Evolutionary conservation across 2,113 vertebrate genomes (phyloP).

Genomic region (Craseonycteris thonglongyai): DNA sequence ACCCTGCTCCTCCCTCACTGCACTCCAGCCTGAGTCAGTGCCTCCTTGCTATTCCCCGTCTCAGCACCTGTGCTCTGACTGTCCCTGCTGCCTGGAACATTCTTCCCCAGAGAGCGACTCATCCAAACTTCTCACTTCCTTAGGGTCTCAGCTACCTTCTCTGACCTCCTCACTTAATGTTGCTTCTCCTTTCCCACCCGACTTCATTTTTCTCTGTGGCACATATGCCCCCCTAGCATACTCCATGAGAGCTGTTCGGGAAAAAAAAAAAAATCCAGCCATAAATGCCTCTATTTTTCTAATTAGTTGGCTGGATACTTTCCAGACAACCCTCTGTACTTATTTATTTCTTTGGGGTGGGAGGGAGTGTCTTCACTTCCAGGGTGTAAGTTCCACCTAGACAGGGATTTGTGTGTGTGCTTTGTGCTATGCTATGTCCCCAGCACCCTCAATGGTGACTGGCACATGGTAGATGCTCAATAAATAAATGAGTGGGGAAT

Average conservation of each 20-base stretch:
- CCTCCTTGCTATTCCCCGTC: accelerated
- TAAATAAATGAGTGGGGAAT: background rate
- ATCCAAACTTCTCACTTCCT: background rate
- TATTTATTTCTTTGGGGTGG: background rate
- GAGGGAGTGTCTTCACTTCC: background rate
- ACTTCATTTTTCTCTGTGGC: background rate
- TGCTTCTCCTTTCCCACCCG: background rate
- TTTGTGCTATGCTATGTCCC: background rate
- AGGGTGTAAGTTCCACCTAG: background rate
- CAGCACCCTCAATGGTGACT: background rate
- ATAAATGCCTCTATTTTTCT: too few relatives aligned
- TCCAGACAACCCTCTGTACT: too few relatives aligned
- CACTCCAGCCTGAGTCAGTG: background rate
- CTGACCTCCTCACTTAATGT: too few relatives aligned
- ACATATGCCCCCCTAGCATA: background rate
- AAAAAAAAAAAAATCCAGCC: too few relatives aligned
- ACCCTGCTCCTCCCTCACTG: background rate
- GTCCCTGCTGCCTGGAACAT: background rate
- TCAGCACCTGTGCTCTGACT: background rate
- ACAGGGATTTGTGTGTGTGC: background rate
- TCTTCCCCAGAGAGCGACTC: background rate
- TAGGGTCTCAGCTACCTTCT: background rate
- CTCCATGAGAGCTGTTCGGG: too few relatives aligned
- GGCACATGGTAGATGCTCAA: background rate
- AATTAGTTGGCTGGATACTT: too few relatives aligned